Percentiles rank a stretch among this genome's conserved stretches.
These are phyloP conservation scores for Myotis myotis DNA, from an alignment of 2,797 vertebrate species.

Conservation along the genomic window DNA sequence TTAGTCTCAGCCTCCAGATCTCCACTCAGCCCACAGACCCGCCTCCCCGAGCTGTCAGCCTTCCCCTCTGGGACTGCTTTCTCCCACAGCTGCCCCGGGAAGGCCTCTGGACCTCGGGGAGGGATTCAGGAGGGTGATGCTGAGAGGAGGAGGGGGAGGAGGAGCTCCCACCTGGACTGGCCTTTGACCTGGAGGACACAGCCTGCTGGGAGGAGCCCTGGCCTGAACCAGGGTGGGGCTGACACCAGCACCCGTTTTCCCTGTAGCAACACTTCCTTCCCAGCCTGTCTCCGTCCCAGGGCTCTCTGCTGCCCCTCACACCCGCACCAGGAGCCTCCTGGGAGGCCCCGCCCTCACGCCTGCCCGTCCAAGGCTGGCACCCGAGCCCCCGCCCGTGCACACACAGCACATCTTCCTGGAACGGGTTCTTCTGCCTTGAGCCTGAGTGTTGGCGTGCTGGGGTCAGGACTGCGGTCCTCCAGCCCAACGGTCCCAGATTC, in stretches of 20 bases:
- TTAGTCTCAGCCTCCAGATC: background rate
- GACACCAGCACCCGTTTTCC: background rate
- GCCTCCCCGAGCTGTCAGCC: background rate
- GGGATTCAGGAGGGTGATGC: background rate
- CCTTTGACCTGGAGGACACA: background rate
- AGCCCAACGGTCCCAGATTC: background rate
- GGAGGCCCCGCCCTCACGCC: background rate
- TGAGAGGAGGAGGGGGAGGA: background rate
- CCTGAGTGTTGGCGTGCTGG: background rate
- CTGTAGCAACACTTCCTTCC: background rate
- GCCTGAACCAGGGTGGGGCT: background rate
- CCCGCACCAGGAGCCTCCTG: accelerated
- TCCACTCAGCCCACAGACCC: background rate
- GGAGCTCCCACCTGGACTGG: background rate
- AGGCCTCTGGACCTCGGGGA: background rate
- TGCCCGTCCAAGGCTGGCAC: background rate
- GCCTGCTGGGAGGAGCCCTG: background rate
- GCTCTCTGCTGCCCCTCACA: too few relatives aligned
- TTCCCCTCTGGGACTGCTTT: background rate
- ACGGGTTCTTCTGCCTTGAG: background rate
- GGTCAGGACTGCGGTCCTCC: background rate
- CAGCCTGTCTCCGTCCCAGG: background rate
- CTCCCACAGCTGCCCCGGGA: background rate
- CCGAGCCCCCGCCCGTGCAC: accelerated
- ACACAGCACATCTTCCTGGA: background rate